These are phyloP conservation scores for Steinernema hermaphroditum DNA, from an alignment of 2,888 invertebrate species.

Conservation along the genomic window DNA sequence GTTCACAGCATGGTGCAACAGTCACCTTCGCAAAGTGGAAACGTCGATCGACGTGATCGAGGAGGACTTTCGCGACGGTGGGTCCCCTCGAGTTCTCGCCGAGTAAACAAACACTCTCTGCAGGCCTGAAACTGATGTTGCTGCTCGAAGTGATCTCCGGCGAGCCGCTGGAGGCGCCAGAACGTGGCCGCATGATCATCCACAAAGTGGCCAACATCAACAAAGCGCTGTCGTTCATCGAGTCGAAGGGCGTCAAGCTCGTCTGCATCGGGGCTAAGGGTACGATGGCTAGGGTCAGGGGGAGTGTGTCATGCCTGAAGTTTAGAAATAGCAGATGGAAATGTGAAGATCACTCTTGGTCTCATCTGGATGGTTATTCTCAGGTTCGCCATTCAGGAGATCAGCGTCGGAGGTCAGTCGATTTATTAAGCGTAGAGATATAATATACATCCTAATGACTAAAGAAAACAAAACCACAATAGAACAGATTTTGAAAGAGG, in stretches of 20 bases:
- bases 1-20: conserved; percentile 99
- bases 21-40: conserved; percentile 97
- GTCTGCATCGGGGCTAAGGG: conserved; percentile 99
- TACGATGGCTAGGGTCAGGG: conserved; percentile 64
- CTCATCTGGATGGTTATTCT: conserved; percentile 80
- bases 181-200: conserved; percentile 99
- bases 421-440: too few species aligned
- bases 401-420: conserved; percentile 87
- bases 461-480: too few species aligned
- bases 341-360: conserved; percentile 88
- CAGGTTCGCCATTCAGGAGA: conserved; percentile 99
- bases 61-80: conserved; percentile 96
- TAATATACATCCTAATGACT: too few species aligned
- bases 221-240: conserved; percentile 97
- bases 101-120: background rate
- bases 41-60: conserved; percentile 98
- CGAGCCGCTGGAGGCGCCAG: conserved; percentile 96
- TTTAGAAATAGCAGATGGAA: conserved; percentile 98
- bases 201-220: conserved; percentile 99
- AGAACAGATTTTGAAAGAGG: too few species aligned
- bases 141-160: conserved; percentile 87
- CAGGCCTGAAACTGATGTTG: conserved; percentile 94
- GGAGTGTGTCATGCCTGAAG: background rate
- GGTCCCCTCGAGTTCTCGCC: background rate
- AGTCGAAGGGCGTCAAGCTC: conserved; percentile 95